Percentiles rank a stretch among this genome's conserved stretches.
These are phyloP conservation scores for Leptopilina clavipes DNA, from an alignment of 1,140 invertebrate genomes.

Conservation along the genomic window DNA sequence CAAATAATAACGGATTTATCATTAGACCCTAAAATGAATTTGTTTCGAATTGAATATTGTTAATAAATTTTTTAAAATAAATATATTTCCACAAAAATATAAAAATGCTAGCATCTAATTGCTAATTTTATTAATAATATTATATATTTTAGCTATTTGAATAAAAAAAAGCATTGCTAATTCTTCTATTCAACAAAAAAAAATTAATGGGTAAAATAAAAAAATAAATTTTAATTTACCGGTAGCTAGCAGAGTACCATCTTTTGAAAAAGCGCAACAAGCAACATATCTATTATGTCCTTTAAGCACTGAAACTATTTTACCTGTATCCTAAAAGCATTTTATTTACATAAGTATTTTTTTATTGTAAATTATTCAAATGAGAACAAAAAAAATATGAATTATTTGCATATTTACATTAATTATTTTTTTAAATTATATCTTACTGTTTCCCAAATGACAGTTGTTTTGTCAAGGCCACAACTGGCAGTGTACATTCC, in stretches of 20 bases:
- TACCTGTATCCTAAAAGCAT: conserved; percentile 60
- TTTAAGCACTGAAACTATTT: conserved; percentile 74
- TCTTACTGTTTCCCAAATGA: conserved; percentile 80
- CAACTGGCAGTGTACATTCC: conserved; percentile 80
- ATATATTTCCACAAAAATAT: no score
- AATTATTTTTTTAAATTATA: neutral
- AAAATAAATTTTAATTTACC: conserved; percentile 67
- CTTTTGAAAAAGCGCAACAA: conserved; percentile 81
- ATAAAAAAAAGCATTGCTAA: no score
- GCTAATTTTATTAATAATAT: no score
- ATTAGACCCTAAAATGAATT: conserved; percentile 78
- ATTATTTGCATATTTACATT: no score
- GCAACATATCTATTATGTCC: conserved; percentile 84
- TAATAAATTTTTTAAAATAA: no score
- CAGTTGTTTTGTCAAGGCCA: conserved; percentile 82
- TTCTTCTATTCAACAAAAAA: no score
- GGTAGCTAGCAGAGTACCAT: conserved; percentile 79
- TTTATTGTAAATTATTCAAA: conserved; percentile 30
- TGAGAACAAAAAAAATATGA: neutral
- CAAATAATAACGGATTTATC: conserved; percentile 83
- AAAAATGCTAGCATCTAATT: no score
- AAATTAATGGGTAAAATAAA: conserved; percentile 12
- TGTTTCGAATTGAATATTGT: neutral
- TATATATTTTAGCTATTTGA: no score
- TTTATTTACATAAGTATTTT: neutral